Conservation (phyloP, 1,140 invertebrate species). For the Trichogramma pretiosum region DNA sequence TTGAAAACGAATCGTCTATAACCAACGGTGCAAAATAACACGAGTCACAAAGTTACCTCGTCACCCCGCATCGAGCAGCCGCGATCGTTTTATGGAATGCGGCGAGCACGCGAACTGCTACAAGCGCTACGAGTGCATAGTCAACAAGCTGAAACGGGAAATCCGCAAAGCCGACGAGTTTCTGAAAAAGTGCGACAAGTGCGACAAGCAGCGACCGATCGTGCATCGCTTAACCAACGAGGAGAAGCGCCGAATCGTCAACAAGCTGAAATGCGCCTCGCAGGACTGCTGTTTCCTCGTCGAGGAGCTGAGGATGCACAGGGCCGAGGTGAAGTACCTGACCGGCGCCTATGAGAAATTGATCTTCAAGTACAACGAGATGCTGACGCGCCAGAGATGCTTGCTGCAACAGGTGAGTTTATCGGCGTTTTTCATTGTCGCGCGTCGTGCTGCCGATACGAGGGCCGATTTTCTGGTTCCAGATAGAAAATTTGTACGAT, state of each 20-base stretch:
- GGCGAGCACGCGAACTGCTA: too few species aligned
- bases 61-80: too few species aligned
- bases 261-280: background rate
- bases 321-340: conserved; percentile 8
- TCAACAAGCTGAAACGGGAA: too few species aligned
- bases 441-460: too few species aligned
- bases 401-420: conserved; percentile 6
- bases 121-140: too few species aligned
- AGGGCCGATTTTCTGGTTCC: background rate
- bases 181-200: background rate
- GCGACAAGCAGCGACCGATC: background rate
- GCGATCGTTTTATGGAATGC: too few species aligned
- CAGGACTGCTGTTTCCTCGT: background rate
- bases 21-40: too few species aligned
- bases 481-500: conserved; percentile 1
- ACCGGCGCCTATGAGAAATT: background rate
- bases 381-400: background rate
- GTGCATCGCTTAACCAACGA: background rate
- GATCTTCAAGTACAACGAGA: background rate
- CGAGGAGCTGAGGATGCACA: conserved; percentile 8
- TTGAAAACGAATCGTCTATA: too few species aligned
- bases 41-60: too few species aligned
- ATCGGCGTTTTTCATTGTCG: too few species aligned
- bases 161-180: background rate
- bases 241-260: conserved; percentile 5